phyloP scores from a whole-genome alignment of 2,888 invertebrate species.

The Himalopsyche tibetana region DNA sequence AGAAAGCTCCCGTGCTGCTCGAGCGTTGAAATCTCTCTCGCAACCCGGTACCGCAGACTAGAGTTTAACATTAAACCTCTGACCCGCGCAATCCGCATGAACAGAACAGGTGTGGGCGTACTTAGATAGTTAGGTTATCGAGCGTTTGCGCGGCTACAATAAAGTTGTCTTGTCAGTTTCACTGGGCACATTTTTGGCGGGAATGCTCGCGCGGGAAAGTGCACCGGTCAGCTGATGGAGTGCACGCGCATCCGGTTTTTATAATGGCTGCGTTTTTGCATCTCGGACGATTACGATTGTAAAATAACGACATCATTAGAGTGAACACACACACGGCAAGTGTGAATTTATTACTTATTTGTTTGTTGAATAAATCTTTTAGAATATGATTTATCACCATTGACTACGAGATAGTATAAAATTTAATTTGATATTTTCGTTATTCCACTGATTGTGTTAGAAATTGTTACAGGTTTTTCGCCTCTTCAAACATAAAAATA shows the following conservation, averaged over 20 bases:
- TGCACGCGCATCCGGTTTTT: conserved; percentile 13
- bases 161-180: background rate
- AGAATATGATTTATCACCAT: too few species aligned
- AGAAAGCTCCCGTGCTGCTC: conserved; percentile 15
- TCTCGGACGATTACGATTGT: background rate
- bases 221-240: conserved; percentile 13
- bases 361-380: too few species aligned
- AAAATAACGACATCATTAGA: background rate
- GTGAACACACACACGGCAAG: background rate
- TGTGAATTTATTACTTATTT: background rate
- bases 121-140: background rate
- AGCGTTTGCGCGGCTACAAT: background rate
- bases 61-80: background rate
- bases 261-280: background rate
- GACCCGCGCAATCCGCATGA: conserved; percentile 22
- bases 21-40: conserved; percentile 3
- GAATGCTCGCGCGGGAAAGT: conserved; percentile 21
- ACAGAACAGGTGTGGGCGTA: background rate
- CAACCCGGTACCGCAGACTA: background rate
- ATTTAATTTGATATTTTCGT: too few species aligned
- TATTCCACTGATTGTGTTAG: too few species aligned
- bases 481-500: too few species aligned
- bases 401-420: too few species aligned
- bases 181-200: conserved; percentile 34
- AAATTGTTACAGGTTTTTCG: too few species aligned